A percentile compares a stretch with the other conserved stretches of the same genome.
Conservation (phyloP, 2,797 vertebrate species). For the Lepilemur septentrionalis region DNA sequence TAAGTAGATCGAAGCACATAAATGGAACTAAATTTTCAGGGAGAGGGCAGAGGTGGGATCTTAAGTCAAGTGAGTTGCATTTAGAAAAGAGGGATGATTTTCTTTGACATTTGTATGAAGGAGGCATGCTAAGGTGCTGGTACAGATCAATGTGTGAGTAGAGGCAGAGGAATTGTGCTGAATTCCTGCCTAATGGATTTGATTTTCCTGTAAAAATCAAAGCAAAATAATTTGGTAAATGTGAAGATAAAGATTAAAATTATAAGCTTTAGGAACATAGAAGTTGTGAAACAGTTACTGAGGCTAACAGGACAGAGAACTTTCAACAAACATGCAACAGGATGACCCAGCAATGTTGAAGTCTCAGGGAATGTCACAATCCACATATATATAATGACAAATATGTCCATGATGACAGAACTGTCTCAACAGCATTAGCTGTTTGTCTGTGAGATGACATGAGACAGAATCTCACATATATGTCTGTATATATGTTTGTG, state of each 20-base stretch:
- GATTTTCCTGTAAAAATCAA: background rate
- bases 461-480: background rate
- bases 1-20: background rate
- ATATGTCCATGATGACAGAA: background rate
- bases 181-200: background rate
- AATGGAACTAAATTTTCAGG: background rate
- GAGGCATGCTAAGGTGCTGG: background rate
- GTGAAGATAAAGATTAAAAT: background rate
- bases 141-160: background rate
- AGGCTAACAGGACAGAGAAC: background rate
- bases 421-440: background rate
- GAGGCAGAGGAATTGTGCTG: background rate
- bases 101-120: background rate
- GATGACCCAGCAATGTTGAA: background rate
- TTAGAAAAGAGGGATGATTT: background rate
- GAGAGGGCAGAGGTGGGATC: background rate
- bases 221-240: background rate
- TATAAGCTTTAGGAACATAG: background rate
- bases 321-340: background rate
- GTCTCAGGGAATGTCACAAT: background rate
- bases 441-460: background rate
- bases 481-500: fast-evolving
- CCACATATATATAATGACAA: background rate
- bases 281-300: background rate
- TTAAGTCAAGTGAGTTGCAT: background rate